These are phyloP conservation scores for Pediacus dermestoides DNA, from an alignment of 2,888 invertebrate species.

Conservation along the genomic window DNA sequence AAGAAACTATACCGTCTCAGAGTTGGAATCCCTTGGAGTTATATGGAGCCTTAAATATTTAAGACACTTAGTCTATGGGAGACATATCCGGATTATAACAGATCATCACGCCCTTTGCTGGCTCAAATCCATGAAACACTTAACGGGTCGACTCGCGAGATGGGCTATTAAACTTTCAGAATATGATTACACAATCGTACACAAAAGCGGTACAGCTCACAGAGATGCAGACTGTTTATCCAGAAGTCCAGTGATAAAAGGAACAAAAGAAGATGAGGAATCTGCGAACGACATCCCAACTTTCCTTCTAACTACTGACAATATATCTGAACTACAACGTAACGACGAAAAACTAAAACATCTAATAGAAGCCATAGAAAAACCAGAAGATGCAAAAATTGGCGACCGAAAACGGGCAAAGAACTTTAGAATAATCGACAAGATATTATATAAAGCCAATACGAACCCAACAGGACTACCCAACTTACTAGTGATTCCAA, in stretches of 20 bases:
- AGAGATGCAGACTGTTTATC: constrained; percentile 20
- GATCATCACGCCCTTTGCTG: constrained; percentile 20
- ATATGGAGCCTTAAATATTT: constrained; percentile 22
- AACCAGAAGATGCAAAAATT: constrained; percentile 14
- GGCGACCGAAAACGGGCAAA: constrained; percentile 20
- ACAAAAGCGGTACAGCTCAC: constrained; percentile 12
- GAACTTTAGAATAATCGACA: constrained; percentile 20
- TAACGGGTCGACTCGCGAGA: constrained; percentile 11
- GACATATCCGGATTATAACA: constrained; percentile 18
- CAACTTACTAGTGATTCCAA: constrained; percentile 24
- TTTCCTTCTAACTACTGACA: constrained; percentile 13
- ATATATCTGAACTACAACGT: constrained; percentile 19
- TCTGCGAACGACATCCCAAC: constrained; percentile 17
- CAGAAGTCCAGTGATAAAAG: constrained; percentile 15
- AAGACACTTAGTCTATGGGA: constrained; percentile 22
- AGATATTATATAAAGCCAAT: constrained; percentile 20
- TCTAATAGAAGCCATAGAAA: constrained; percentile 17
- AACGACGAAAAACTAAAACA: constrained; percentile 13
- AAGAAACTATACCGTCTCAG: constrained; percentile 23
- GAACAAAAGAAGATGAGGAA: constrained; percentile 2
- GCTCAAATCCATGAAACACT: constrained; percentile 15
- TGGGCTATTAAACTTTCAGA: constrained; percentile 12
- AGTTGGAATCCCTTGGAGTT: constrained; percentile 20
- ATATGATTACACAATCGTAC: constrained; percentile 13
- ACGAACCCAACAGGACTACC: constrained; percentile 9